A percentile compares a stretch with the other conserved stretches of the same genome.
phyloP scores from a whole-genome alignment of 2,888 invertebrate genomes.

The Stegophylla sp. region DNA sequence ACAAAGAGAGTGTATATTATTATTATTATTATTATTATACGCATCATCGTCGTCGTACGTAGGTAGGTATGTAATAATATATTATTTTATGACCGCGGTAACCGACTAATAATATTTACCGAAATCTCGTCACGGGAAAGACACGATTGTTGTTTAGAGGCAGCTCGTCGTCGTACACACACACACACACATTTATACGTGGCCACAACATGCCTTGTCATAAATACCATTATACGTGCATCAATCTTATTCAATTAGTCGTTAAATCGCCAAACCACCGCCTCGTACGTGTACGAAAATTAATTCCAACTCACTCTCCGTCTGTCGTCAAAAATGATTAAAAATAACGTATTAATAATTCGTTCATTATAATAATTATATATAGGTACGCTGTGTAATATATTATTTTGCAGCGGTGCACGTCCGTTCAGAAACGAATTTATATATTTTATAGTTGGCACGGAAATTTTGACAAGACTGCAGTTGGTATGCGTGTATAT shows the following conservation, averaged over 20 bases:
- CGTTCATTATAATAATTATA: too few species aligned
- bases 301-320: slow-evolving; percentile 8
- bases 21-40: too few species aligned
- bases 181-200: too few species aligned
- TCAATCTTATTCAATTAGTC: slow-evolving; percentile 48
- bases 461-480: too few species aligned
- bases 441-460: too few species aligned
- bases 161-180: not conserved
- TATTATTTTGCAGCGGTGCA: too few species aligned
- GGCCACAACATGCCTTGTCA: not conserved
- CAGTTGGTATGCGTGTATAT: too few species aligned
- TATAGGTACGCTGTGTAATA: too few species aligned
- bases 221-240: slow-evolving; percentile 43
- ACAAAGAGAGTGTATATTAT: too few species aligned
- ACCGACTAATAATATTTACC: slow-evolving; percentile 39
- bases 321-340: not conserved
- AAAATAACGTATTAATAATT: not conserved
- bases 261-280: slow-evolving; percentile 9
- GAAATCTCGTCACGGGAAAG: slow-evolving; percentile 24
- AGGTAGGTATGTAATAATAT: not conserved
- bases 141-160: slow-evolving; percentile 4
- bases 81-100: not conserved
- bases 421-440: too few species aligned
- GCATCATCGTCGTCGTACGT: too few species aligned
- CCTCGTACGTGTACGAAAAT: not conserved